Evolutionary conservation across 1,140 invertebrate genomes (phyloP).

Genomic region (Tetranychus urticae): DNA sequence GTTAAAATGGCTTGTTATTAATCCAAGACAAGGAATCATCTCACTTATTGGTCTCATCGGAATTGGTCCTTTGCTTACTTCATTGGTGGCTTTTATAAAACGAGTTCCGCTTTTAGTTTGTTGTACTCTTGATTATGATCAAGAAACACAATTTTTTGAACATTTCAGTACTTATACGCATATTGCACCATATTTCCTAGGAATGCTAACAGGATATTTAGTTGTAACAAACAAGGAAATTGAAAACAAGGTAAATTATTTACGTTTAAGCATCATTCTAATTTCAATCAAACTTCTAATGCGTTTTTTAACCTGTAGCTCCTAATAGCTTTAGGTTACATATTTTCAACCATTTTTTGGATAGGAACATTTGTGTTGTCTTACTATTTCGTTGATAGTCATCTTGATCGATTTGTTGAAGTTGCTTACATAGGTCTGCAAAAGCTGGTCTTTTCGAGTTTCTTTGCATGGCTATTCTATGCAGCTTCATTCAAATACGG

Average conservation of each 20-base stretch:
- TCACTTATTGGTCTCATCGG: not conserved
- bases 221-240: not conserved
- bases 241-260: not conserved
- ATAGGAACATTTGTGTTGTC: not conserved
- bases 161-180: constrained; percentile 13
- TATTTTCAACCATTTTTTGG: not conserved
- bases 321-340: not conserved
- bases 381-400: not conserved
- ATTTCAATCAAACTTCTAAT: too few species aligned
- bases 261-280: not conserved
- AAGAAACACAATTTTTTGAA: not conserved
- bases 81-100: not conserved
- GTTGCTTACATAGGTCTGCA: not conserved
- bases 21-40: not conserved
- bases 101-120: not conserved
- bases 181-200: constrained; percentile 11
- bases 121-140: not conserved
- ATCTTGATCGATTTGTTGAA: not conserved
- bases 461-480: not conserved
- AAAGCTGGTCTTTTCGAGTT: not conserved
- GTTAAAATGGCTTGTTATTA: not conserved
- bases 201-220: constrained; percentile 10
- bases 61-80: not conserved
- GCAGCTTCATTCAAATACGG: not conserved
- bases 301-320: not conserved